Base-by-base conservation (phyloP, 2,797 vertebrate genomes). In the Lerista edwardsae region DNA sequence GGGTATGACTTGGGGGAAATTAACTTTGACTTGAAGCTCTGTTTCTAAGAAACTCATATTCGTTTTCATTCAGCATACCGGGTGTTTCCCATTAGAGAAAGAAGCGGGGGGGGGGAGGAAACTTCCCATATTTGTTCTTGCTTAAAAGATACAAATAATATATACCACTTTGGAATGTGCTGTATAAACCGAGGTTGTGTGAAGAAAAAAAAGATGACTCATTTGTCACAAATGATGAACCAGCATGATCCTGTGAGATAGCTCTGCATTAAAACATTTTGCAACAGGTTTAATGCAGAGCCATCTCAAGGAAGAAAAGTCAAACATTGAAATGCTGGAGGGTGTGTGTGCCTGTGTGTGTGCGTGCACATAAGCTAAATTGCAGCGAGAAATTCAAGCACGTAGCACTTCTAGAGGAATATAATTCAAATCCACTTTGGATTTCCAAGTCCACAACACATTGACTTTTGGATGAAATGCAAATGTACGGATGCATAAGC, bases 131-230 rank as follows among this genome's bases (percentile, higher is more conserved):
- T 6, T n/a, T 88, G 78, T 31, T 69, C 29, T 89, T 92, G 77
- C 85, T 90, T 90, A 87, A 92, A 91, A 90, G 83, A 68, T 72
- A 64, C 80, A 88, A 89, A 72, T 83, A 91, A 84, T 82, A 87
- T 71, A 93, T 88, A 82, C 25, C 75, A 72, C 44, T 88, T 86
- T 86, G 69, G 72, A 91, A 82, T 86, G 71, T 44, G 25, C 27
- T 36, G 15, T 82, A 79, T 79, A 59, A 47, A 83, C 51, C 55
- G 25, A 86, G 19, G 7, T 76, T 44, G 89, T 75, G 76, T 81
- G 83, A 51, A 83, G 73, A 84, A 85, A 69, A n/a, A 75, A 79
- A 15, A 1, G 67, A 14, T 75, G 68, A 82, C 36, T 82, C 7
- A 2, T 31, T 78, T 86, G 62, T 67, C 47, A 75, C 44, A 80